These are phyloP conservation scores for Helleia helle DNA, from an alignment of 2,888 invertebrate genomes.

Conservation along the genomic window DNA sequence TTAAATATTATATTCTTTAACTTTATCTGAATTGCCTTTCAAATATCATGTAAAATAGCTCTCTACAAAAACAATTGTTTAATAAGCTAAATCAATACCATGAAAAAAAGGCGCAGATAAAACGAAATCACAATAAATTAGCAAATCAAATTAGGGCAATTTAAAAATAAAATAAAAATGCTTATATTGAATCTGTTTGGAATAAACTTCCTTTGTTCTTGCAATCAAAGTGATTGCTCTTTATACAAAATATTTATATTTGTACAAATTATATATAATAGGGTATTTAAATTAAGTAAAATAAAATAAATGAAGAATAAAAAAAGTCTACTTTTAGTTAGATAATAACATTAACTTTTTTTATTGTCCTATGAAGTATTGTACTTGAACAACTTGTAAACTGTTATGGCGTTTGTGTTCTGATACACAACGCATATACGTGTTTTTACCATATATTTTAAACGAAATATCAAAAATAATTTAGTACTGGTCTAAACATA, in stretches of 20 bases:
- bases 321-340: slow-evolving; percentile 24
- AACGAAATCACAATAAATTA: too few species aligned
- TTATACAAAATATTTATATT: background rate
- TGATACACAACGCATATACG: slow-evolving; percentile 64
- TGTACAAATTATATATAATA: background rate
- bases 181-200: background rate
- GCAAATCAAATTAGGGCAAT: background rate
- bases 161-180: background rate
- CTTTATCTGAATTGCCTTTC: too few species aligned
- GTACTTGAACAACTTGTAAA: slow-evolving; percentile 37
- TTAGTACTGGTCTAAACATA: background rate
- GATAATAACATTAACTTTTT: slow-evolving; percentile 1
- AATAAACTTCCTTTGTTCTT: background rate
- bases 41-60: too few species aligned
- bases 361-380: slow-evolving; percentile 17
- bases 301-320: slow-evolving; percentile 3
- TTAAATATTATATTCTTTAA: too few species aligned
- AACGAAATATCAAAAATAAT: background rate
- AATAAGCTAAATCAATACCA: too few species aligned
- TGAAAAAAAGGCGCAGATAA: too few species aligned
- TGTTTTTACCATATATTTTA: slow-evolving; percentile 28
- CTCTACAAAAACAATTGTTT: too few species aligned
- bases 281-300: background rate
- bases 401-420: slow-evolving; percentile 69
- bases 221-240: background rate